Conservation (phyloP, 2,113 vertebrate genomes). For the Delphinus delphis region DNA sequence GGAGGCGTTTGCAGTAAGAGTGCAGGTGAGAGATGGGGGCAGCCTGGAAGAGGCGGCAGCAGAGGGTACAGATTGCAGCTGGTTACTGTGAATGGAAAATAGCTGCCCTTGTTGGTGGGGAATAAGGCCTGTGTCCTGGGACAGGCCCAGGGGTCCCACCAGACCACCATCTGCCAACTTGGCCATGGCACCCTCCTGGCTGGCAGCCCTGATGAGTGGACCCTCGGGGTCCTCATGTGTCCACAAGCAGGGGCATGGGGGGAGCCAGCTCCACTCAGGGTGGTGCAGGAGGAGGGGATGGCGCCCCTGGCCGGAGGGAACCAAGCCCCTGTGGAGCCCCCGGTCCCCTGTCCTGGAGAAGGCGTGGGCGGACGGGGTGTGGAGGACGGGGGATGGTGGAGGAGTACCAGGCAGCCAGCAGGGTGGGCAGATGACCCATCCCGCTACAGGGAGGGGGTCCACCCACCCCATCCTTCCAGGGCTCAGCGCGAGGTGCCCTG, state of each 20-base stretch:
- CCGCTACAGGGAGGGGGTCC: rapidly evolving
- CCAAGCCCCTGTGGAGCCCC: too few relatives aligned
- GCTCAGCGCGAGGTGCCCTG: background rate
- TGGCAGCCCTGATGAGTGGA: background rate
- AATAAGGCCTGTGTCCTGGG: background rate
- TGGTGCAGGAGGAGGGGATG: too few relatives aligned
- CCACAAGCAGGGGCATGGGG: background rate
- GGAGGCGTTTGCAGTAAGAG: background rate
- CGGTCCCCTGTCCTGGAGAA: background rate
- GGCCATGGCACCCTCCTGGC: background rate
- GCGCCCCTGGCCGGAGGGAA: background rate
- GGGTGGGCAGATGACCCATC: too few relatives aligned
- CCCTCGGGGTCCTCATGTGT: background rate
- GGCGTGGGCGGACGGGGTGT: too few relatives aligned
- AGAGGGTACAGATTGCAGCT: background rate
- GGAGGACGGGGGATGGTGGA: background rate
- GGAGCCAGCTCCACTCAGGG: too few relatives aligned
- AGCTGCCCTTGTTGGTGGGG: too few relatives aligned
- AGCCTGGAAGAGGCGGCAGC: too few relatives aligned
- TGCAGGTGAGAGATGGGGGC: rapidly evolving
- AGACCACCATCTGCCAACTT: rapidly evolving
- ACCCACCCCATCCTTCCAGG: background rate
- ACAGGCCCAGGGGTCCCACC: background rate
- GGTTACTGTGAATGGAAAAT: rapidly evolving
- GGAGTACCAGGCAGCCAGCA: background rate